Evolutionary conservation across 2,113 vertebrate species (phyloP).

Genomic region (Etheostoma spectabile): DNA sequence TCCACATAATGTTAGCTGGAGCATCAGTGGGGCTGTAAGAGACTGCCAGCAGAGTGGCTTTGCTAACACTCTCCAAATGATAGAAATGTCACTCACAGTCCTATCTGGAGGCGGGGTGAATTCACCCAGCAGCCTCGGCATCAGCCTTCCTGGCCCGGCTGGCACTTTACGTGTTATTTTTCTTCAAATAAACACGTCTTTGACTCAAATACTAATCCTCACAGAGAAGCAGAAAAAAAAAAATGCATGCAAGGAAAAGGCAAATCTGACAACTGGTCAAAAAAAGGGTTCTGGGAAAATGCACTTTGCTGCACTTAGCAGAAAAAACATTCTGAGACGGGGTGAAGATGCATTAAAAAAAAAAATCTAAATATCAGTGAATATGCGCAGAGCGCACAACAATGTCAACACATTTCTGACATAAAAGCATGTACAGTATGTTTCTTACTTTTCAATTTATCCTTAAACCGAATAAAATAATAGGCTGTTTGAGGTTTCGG

Average conservation of each 20-base stretch:
- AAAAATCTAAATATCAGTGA: constrained; percentile 30
- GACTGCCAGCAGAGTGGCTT: constrained; percentile 56
- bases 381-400: not conserved
- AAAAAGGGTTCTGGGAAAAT: constrained; percentile 45
- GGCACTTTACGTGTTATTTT: constrained; percentile 44
- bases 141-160: constrained; percentile 50
- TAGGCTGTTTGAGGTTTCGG: constrained; percentile 22
- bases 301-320: constrained; percentile 52
- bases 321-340: constrained; percentile 7
- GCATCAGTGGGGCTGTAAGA: constrained; percentile 38
- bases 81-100: constrained; percentile 57
- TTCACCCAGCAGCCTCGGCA: constrained; percentile 61
- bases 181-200: constrained; percentile 54
- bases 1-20: constrained; percentile 42
- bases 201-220: constrained; percentile 72
- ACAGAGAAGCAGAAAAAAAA: constrained; percentile 23
- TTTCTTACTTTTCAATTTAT: constrained; percentile 13
- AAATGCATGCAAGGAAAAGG: not conserved
- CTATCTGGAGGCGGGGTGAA: constrained; percentile 57
- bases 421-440: not conserved
- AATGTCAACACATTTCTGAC: constrained; percentile 1
- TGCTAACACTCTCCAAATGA: constrained; percentile 61
- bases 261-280: constrained; percentile 62
- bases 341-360: constrained; percentile 1
- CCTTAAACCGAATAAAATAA: constrained; percentile 25